A percentile compares a stretch with the other conserved stretches of the same genome.
These are phyloP conservation scores for Phasia obesa DNA, from an alignment of 2,888 invertebrate genomes.

Conservation along the genomic window DNA sequence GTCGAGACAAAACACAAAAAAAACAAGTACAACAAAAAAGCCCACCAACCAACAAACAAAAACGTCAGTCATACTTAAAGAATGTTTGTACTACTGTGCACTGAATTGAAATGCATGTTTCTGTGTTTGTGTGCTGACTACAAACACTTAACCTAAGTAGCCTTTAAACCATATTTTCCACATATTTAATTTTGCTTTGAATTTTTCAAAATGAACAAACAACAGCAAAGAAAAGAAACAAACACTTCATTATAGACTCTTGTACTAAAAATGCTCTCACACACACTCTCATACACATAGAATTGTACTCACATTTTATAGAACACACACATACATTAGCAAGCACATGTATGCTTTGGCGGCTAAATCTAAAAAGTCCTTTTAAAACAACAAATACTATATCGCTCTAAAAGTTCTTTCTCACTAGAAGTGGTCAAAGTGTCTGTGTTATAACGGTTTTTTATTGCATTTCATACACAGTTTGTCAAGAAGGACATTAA, in stretches of 20 bases:
- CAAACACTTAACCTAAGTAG: constrained; percentile 65
- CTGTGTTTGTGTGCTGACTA: constrained; percentile 8
- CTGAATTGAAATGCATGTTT: not conserved
- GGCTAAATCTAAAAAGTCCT: not conserved
- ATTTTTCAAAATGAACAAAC: constrained; percentile 18
- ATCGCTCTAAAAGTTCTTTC: not conserved
- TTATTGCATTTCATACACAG: no score
- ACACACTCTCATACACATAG: not conserved
- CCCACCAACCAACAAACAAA: constrained; percentile 54
- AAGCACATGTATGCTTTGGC: not conserved
- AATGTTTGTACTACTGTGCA: constrained; percentile 45
- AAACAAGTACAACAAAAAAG: constrained; percentile 48
- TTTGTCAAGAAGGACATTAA: no score
- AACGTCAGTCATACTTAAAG: constrained; percentile 49
- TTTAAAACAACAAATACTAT: not conserved
- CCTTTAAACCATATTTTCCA: constrained; percentile 69
- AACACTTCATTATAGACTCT: constrained; percentile 27
- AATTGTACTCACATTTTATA: not conserved
- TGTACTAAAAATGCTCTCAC: not conserved
- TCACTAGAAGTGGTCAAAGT: not conserved
- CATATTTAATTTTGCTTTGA: constrained; percentile 52
- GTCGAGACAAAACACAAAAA: constrained; percentile 59
- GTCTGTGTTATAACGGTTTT: no score
- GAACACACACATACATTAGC: constrained; percentile 14
- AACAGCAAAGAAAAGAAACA: constrained; percentile 22